Conservation (phyloP, 2,797 vertebrate genomes). For the Cynodonichthys magdalenae region DNA sequence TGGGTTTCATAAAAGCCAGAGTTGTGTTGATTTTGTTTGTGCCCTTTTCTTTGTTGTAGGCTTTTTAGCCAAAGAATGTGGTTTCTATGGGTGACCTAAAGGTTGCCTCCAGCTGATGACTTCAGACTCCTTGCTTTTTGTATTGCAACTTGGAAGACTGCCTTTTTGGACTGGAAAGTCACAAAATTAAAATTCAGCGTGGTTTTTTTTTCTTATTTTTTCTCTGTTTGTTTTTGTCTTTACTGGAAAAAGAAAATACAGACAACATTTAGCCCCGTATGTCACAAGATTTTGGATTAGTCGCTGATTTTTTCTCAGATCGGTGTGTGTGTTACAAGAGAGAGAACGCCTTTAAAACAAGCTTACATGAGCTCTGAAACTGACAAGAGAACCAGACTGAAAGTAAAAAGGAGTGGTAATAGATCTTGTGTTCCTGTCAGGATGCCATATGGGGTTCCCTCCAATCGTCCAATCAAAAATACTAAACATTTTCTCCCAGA, state of each 20-base stretch:
- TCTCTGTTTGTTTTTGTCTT: neutral
- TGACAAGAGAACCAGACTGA: neutral
- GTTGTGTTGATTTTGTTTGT: neutral
- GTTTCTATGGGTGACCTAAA: neutral
- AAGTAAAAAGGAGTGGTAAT: neutral
- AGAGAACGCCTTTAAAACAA: neutral
- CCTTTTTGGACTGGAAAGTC: neutral
- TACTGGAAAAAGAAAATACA: neutral
- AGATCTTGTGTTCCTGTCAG: neutral
- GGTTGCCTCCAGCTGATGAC: neutral
- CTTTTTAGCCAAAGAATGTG: neutral
- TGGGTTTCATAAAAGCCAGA: slow-evolving; percentile 2
- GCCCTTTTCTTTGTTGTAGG: neutral
- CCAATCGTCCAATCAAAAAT: neutral
- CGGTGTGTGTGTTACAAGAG: neutral
- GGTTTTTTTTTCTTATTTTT: too few species aligned
- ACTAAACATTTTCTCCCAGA: neutral
- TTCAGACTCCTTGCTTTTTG: neutral
- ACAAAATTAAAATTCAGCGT: slow-evolving; percentile 3
- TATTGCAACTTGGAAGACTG: neutral
- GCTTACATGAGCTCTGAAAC: slow-evolving; percentile 7
- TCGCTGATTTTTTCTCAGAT: neutral
- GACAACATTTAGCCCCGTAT: neutral
- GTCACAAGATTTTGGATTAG: neutral
- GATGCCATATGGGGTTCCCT: neutral